Conservation (phyloP, 2,797 vertebrate genomes). For the Lophotriccus pileatus region DNA sequence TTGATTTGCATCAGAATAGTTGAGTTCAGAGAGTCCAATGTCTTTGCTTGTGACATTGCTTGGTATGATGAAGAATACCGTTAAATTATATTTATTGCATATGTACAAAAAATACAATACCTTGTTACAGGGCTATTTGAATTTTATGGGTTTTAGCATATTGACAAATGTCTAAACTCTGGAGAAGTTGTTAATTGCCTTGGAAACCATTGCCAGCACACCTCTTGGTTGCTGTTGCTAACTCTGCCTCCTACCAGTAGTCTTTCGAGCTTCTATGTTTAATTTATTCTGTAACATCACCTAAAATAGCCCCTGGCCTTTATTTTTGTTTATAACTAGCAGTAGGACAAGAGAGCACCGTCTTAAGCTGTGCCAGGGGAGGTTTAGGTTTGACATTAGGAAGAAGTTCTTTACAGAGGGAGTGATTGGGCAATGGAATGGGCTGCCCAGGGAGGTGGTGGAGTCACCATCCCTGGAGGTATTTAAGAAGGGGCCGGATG, state of each 20-base stretch:
- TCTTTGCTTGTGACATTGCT: not conserved
- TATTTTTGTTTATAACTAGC: not conserved
- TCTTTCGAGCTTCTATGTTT: not conserved
- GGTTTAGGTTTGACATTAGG: too few species aligned
- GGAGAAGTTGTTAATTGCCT: not conserved
- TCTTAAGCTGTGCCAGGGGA: too few species aligned
- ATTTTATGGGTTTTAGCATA: not conserved
- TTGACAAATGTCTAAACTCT: not conserved
- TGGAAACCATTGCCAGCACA: not conserved
- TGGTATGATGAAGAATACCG: not conserved
- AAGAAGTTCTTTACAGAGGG: too few species aligned
- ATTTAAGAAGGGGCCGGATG: too few species aligned
- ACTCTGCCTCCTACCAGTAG: not conserved
- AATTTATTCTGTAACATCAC: not conserved
- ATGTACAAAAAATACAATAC: not conserved
- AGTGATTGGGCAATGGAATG: too few species aligned
- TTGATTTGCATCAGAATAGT: not conserved
- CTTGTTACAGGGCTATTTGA: not conserved
- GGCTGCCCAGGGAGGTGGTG: too few species aligned
- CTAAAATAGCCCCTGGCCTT: not conserved
- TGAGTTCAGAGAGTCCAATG: not conserved
- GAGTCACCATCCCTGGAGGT: too few species aligned
- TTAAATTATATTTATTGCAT: not conserved
- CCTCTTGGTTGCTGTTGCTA: not conserved
- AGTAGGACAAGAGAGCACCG: too few species aligned